phyloP scores from a whole-genome alignment of 2,113 vertebrate genomes.

The Calypte anna region DNA sequence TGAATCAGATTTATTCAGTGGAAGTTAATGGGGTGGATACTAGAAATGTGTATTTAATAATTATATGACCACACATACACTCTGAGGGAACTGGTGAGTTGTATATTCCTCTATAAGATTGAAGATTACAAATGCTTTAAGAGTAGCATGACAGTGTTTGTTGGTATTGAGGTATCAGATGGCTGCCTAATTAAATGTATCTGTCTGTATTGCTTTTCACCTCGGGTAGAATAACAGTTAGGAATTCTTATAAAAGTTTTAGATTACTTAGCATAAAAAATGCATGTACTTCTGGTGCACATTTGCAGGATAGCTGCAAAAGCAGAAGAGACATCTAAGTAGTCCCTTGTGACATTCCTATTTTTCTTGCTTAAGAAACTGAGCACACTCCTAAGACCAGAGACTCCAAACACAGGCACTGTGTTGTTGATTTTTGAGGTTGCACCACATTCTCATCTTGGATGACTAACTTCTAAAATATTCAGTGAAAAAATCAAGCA shows the following conservation, averaged over 20 bases:
- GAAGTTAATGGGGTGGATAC: neutral
- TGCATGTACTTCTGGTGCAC: slow-evolving; percentile 75
- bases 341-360: slow-evolving; percentile 28
- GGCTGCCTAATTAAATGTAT: slow-evolving; percentile 75
- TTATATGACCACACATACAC: neutral
- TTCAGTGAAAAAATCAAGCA: neutral
- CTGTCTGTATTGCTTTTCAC: slow-evolving; percentile 78
- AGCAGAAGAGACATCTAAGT: slow-evolving; percentile 63
- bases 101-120: slow-evolving; percentile 8
- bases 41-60: neutral
- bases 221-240: slow-evolving; percentile 78
- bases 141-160: slow-evolving; percentile 32
- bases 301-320: slow-evolving; percentile 54
- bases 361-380: neutral
- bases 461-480: neutral
- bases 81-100: neutral
- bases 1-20: neutral
- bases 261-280: slow-evolving; percentile 82
- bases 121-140: slow-evolving; percentile 11
- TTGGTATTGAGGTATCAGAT: slow-evolving; percentile 64
- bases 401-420: neutral
- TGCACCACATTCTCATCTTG: neutral
- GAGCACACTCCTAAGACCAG: neutral
- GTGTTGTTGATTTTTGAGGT: neutral
- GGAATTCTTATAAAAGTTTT: slow-evolving; percentile 78